Percentiles rank a stretch among this genome's conserved stretches.
Evolutionary conservation across 2,797 vertebrate genomes (phyloP).

Genomic region (Danio kyathit): DNA sequence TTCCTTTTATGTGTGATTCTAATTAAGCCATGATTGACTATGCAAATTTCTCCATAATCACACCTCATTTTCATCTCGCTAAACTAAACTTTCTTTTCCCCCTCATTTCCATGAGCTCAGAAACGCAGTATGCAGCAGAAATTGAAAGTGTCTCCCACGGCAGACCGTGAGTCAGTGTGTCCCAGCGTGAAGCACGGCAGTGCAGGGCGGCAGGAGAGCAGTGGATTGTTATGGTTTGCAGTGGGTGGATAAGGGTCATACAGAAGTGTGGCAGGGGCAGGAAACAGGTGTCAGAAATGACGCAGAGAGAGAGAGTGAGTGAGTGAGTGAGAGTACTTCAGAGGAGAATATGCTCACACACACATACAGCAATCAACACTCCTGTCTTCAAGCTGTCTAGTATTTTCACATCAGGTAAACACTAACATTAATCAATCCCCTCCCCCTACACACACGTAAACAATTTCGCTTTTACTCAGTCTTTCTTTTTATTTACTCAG

Average conservation of each 20-base stretch:
- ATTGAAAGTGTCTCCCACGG: slow-evolving; percentile 52
- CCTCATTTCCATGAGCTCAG: slow-evolving; percentile 27
- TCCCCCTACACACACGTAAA: neutral
- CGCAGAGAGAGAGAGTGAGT: slow-evolving; percentile 56
- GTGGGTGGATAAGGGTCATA: slow-evolving; percentile 52
- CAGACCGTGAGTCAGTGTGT: slow-evolving; percentile 60
- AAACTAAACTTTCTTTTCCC: slow-evolving; percentile 7
- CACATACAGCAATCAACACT: slow-evolving; percentile 35
- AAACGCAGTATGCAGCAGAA: slow-evolving; percentile 46
- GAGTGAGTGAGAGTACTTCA: slow-evolving; percentile 53
- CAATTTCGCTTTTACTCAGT: neutral
- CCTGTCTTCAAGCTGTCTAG: slow-evolving; percentile 49
- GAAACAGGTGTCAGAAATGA: slow-evolving; percentile 68
- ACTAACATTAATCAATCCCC: slow-evolving; percentile 29
- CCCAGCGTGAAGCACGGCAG: slow-evolving; percentile 42
- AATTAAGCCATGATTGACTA: slow-evolving; percentile 22
- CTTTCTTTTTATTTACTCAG: neutral
- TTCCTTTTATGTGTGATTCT: slow-evolving; percentile 20
- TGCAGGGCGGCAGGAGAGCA: slow-evolving; percentile 56
- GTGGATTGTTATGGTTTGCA: slow-evolving; percentile 49
- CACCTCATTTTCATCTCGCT: slow-evolving; percentile 24
- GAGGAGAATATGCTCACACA: slow-evolving; percentile 32
- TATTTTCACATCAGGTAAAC: slow-evolving; percentile 50
- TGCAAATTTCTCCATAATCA: slow-evolving; percentile 36
- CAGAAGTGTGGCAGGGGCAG: slow-evolving; percentile 56